These are phyloP conservation scores for Lissocephala sabroskyi DNA, from an alignment of 2,888 invertebrate species.

Conservation along the genomic window DNA sequence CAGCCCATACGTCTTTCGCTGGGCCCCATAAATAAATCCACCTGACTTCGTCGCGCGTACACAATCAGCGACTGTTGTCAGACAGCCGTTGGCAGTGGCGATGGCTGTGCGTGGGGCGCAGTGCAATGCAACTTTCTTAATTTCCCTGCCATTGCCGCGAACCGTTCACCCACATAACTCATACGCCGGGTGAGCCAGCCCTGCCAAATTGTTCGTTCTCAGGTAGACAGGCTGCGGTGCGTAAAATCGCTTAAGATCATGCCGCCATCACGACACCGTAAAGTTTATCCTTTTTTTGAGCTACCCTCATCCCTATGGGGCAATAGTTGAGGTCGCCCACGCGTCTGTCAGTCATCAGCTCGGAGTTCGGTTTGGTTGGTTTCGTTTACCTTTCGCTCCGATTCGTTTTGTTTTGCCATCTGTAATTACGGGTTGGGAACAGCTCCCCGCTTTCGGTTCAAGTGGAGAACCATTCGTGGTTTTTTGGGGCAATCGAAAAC, in stretches of 20 bases:
- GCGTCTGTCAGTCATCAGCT: slow-evolving; percentile 36
- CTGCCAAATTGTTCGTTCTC: slow-evolving; percentile 46
- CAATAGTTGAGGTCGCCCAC: slow-evolving; percentile 8
- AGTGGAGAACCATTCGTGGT: too few species aligned
- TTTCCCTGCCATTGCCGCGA: slow-evolving; percentile 34
- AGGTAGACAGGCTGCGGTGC: slow-evolving; percentile 25
- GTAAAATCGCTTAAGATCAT: slow-evolving; percentile 50
- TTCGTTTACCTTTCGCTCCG: slow-evolving; percentile 46
- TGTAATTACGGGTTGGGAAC: slow-evolving; percentile 52
- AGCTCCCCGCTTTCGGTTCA: slow-evolving; percentile 42
- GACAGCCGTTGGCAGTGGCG: slow-evolving; percentile 8
- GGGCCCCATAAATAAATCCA: slow-evolving; percentile 46
- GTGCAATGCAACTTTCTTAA: slow-evolving; percentile 49
- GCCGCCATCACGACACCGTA: slow-evolving; percentile 15
- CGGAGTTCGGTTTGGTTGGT: slow-evolving; percentile 31
- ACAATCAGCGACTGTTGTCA: slow-evolving; percentile 19
- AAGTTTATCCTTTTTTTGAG: slow-evolving; percentile 31
- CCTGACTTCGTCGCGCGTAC: slow-evolving; percentile 11
- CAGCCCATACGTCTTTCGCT: slow-evolving; percentile 14
- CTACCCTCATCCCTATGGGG: neutral
- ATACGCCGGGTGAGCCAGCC: slow-evolving; percentile 2
- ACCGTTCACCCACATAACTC: slow-evolving; percentile 19
- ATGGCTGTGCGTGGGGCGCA: neutral
- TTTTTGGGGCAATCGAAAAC: slow-evolving; percentile 27
- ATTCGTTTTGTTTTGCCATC: slow-evolving; percentile 45